Evolutionary conservation across 2,113 vertebrate genomes (phyloP).

Genomic region (Ranitomeya imitator): DNA sequence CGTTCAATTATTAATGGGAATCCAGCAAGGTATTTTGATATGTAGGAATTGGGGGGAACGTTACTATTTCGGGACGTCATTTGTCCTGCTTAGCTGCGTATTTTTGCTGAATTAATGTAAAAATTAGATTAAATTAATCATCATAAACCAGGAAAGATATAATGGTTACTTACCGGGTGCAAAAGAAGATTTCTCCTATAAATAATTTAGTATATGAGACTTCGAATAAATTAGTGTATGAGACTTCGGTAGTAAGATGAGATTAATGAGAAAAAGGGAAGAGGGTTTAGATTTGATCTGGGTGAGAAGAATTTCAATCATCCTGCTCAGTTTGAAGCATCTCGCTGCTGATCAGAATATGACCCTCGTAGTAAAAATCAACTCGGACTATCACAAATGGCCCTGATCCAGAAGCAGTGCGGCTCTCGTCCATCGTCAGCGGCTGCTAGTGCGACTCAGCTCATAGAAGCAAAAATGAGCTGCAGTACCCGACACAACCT

Average conservation of each 20-base stretch:
- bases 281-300: slow-evolving; percentile 12
- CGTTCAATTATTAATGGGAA: slow-evolving; percentile 20
- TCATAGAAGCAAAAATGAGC: no score
- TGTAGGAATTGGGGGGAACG: background rate
- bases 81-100: background rate
- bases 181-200: slow-evolving; percentile 20
- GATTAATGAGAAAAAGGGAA: slow-evolving; percentile 44
- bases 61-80: background rate
- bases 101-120: slow-evolving; percentile 51
- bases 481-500: no score
- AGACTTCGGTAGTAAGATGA: slow-evolving; percentile 21
- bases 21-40: background rate
- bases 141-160: slow-evolving; percentile 29
- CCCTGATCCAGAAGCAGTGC: no score
- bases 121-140: slow-evolving; percentile 44
- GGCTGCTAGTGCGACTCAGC: no score
- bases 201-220: slow-evolving; percentile 46
- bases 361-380: background rate
- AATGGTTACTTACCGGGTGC: slow-evolving; percentile 1
- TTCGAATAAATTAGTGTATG: slow-evolving; percentile 42
- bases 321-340: background rate
- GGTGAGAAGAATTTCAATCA: background rate
- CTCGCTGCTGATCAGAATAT: background rate
- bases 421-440: no score
- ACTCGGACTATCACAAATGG: background rate